Evolutionary conservation across 2,888 invertebrate genomes (phyloP).

Genomic region (Caenorhabditis sp.): DNA sequence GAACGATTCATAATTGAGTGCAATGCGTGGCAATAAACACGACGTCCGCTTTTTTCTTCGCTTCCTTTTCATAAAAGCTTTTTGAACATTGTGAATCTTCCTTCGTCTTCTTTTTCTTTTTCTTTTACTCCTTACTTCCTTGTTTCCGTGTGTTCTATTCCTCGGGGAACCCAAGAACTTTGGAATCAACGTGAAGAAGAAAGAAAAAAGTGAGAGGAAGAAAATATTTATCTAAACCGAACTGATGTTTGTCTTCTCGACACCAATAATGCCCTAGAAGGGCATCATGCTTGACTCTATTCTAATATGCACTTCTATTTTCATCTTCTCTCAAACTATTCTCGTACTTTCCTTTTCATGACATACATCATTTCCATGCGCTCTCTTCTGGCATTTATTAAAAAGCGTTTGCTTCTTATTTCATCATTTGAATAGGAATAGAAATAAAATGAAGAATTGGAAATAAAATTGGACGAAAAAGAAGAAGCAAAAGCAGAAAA

Average conservation of each 20-base stretch:
- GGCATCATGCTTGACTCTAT: background rate
- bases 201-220: background rate
- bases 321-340: constrained; percentile 5
- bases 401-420: constrained; percentile 5
- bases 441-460: no score
- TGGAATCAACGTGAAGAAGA: constrained; percentile 22
- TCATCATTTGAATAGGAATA: constrained; percentile 46
- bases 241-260: constrained; percentile 1
- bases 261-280: constrained; percentile 4
- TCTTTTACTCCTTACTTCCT: constrained; percentile 15
- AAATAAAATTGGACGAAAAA: constrained; percentile 24
- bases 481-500: background rate
- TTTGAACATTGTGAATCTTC: constrained; percentile 19
- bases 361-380: constrained; percentile 43
- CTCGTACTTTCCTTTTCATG: constrained; percentile 12
- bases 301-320: constrained; percentile 5
- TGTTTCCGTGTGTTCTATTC: constrained; percentile 8
- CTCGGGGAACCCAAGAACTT: constrained; percentile 4
- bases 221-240: constrained; percentile 11
- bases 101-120: constrained; percentile 10
- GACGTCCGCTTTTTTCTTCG: constrained; percentile 8
- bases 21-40: constrained; percentile 1
- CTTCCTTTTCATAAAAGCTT: constrained; percentile 14
- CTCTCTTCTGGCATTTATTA: background rate
- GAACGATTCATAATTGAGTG: constrained; percentile 10